Conservation (phyloP, 2,113 vertebrate species). For the Colius striatus region DNA sequence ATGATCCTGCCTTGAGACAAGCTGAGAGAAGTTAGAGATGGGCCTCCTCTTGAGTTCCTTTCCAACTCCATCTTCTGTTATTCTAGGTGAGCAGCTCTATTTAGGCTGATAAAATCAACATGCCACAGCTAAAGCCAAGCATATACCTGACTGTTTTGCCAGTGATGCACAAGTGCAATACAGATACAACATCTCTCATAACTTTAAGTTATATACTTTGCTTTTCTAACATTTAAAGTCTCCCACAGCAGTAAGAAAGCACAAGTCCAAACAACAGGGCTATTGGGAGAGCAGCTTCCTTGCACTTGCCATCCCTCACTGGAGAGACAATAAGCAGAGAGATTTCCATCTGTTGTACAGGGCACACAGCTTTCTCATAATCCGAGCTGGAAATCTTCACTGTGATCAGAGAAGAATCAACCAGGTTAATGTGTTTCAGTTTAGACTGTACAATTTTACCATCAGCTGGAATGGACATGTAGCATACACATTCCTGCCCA, state of each 20-base stretch:
- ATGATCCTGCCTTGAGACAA: background rate
- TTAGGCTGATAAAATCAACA: background rate
- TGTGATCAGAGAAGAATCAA: background rate
- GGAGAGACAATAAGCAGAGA: background rate
- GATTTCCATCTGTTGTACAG: background rate
- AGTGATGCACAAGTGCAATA: background rate
- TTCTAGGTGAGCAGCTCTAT: background rate
- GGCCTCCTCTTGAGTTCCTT: background rate
- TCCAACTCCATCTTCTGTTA: background rate
- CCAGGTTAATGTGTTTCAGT: background rate
- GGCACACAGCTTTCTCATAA: background rate
- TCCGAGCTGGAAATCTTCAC: background rate
- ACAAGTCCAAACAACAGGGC: background rate
- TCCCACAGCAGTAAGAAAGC: background rate
- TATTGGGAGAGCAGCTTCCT: background rate
- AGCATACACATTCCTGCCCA: background rate
- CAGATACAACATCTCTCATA: background rate
- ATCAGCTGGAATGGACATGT: background rate
- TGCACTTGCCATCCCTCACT: accelerated
- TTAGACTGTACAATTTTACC: background rate
- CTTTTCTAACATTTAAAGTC: background rate
- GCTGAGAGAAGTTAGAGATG: background rate
- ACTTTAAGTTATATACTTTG: background rate
- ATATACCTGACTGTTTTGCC: background rate
- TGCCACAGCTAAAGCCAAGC: background rate